Percentiles rank a stretch among this genome's conserved stretches.
These are phyloP conservation scores for Lutjanus campechanus DNA, from an alignment of 2,797 vertebrate genomes.

Conservation along the genomic window DNA sequence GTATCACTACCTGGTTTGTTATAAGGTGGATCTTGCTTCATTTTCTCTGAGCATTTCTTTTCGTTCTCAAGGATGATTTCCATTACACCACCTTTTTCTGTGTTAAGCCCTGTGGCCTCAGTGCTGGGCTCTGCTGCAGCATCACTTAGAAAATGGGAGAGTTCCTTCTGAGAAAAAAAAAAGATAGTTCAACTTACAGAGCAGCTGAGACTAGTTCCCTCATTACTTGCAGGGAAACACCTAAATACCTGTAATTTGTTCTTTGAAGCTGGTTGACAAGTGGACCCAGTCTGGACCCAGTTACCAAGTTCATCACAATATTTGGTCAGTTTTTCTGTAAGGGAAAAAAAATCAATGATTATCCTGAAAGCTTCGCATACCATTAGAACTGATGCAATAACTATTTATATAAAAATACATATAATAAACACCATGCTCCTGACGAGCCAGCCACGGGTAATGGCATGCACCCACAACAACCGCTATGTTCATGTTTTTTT, in stretches of 20 bases:
- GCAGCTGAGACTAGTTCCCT: not conserved
- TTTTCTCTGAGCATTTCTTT: constrained; percentile 92
- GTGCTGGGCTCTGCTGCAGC: constrained; percentile 78
- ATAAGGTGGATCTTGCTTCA: constrained; percentile 87
- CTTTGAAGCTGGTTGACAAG: constrained; percentile 89
- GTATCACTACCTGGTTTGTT: constrained; percentile 89
- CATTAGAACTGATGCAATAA: too few relatives aligned
- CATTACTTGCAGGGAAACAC: constrained; percentile 20
- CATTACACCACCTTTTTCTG: constrained; percentile 50
- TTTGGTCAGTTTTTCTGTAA: constrained; percentile 91
- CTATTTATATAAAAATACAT: too few relatives aligned
- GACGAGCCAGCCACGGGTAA: too few relatives aligned
- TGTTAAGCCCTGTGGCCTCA: constrained; percentile 72
- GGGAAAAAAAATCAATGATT: constrained; percentile 33
- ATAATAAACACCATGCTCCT: too few relatives aligned
- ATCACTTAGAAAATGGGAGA: constrained; percentile 75
- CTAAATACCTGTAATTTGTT: constrained; percentile 89
- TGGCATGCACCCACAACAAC: too few relatives aligned
- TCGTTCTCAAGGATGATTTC: constrained; percentile 89
- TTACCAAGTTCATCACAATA: constrained; percentile 92
- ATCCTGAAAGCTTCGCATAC: constrained; percentile 7
- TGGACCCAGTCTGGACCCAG: constrained; percentile 91
- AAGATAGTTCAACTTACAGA: not conserved
- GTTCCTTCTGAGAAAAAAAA: constrained; percentile 71
- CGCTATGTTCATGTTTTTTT: too few relatives aligned